Percentiles rank a stretch among this genome's conserved stretches.
These are phyloP conservation scores for Mya arenaria DNA, from an alignment of 1,140 invertebrate genomes.

Conservation along the genomic window DNA sequence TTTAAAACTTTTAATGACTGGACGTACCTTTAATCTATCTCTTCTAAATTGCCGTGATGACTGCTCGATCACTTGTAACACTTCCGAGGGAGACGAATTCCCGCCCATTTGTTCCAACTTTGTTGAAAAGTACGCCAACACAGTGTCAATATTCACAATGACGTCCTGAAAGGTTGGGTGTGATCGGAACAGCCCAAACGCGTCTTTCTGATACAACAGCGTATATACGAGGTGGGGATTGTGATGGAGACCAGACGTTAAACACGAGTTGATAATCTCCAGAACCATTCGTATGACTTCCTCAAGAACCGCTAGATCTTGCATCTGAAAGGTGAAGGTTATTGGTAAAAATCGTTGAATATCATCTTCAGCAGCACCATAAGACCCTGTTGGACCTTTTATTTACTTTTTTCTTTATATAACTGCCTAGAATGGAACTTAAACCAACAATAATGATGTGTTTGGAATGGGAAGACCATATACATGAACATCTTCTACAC, in stretches of 20 bases:
- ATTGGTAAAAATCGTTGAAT: too few species aligned
- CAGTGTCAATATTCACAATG: conserved; percentile 97
- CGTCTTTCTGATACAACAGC: conserved; percentile 94
- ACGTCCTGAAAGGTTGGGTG: conserved; percentile 97
- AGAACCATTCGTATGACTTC: conserved; percentile 96
- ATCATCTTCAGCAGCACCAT: too few species aligned
- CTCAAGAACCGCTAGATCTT: conserved; percentile 95
- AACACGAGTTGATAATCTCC: conserved; percentile 97
- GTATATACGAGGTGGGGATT: conserved; percentile 98
- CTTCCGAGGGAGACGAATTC: conserved; percentile 91
- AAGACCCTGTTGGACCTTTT: too few species aligned
- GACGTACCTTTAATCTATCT: conserved; percentile 91
- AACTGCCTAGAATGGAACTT: too few species aligned
- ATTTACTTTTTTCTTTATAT: too few species aligned
- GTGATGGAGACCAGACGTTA: conserved; percentile 92
- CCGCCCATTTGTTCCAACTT: conserved; percentile 87
- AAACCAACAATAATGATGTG: too few species aligned
- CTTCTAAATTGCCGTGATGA: conserved; percentile 89
- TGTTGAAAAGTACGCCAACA: conserved; percentile 93
- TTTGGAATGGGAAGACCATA: too few species aligned
- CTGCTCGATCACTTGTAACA: conserved; percentile 92
- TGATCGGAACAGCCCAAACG: conserved; percentile 93
- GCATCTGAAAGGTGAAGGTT: conserved; percentile 66
- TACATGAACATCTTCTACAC: too few species aligned
- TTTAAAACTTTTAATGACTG: conserved; percentile 2